Evolutionary conservation across 2,113 vertebrate species (phyloP).

Genomic region (Eidolon helvum): DNA sequence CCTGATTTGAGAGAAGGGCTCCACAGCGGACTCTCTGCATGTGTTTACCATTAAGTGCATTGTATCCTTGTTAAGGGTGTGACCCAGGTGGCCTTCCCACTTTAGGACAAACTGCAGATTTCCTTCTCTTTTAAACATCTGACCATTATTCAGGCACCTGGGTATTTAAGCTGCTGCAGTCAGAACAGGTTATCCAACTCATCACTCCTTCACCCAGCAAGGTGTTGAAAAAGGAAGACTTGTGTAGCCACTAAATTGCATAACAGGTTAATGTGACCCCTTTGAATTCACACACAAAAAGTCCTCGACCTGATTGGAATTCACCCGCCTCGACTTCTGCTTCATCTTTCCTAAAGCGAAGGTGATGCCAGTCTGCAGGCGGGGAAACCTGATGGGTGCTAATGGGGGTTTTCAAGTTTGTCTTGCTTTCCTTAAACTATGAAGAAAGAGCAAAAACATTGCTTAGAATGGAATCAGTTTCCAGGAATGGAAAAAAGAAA

Average conservation of each 20-base stretch:
- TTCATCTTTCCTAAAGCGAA: slow-evolving; percentile 49
- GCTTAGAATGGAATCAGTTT: slow-evolving; percentile 77
- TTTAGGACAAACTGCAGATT: not conserved
- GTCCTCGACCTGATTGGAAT: slow-evolving; percentile 30
- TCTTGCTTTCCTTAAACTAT: slow-evolving; percentile 73
- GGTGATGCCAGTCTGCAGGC: not conserved
- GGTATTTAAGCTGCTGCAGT: rapidly evolving
- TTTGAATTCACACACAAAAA: slow-evolving; percentile 50
- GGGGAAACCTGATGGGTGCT: not conserved
- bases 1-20: not conserved
- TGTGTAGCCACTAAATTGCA: not conserved
- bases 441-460: slow-evolving; percentile 72
- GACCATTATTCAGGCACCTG: not conserved
- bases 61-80: not conserved
- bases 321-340: slow-evolving; percentile 13
- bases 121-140: slow-evolving; percentile 19
- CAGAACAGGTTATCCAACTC: not conserved
- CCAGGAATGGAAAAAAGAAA: slow-evolving; percentile 63
- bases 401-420: slow-evolving; percentile 58
- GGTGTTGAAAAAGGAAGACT: not conserved
- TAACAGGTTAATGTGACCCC: not conserved
- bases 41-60: not conserved
- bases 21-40: rapidly evolving
- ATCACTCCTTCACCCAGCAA: not conserved
- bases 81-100: not conserved